Conservation (phyloP, 2,797 vertebrate species). For the Sebastes oblongus region DNA sequence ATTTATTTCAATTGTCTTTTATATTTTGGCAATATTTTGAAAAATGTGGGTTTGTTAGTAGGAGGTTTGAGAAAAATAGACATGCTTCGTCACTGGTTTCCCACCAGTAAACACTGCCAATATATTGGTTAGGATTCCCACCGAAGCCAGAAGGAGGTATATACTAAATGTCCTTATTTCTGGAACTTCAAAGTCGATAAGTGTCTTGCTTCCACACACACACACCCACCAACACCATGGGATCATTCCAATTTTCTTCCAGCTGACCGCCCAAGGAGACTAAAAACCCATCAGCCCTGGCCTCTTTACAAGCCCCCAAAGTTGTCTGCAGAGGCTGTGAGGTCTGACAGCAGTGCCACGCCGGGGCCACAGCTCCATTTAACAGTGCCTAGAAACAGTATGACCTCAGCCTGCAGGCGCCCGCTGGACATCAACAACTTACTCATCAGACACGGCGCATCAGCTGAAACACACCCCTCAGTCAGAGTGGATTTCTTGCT, state of each 20-base stretch:
- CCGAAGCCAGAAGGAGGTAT: background rate
- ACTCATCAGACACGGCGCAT: constrained; percentile 23
- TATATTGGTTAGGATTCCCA: background rate
- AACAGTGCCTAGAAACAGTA: constrained; percentile 37
- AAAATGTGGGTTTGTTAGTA: background rate
- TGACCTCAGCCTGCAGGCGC: constrained; percentile 39
- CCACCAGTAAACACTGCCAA: background rate
- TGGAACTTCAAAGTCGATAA: background rate
- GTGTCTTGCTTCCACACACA: background rate
- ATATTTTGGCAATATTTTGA: background rate
- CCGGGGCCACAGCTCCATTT: constrained; percentile 56
- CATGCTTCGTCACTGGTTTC: no score
- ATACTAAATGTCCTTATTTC: background rate
- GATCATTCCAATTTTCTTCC: constrained; percentile 50
- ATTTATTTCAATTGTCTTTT: background rate
- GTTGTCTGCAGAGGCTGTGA: constrained; percentile 32
- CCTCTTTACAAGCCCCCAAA: constrained; percentile 50
- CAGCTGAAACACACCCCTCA: constrained; percentile 18
- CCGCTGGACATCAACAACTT: constrained; percentile 34
- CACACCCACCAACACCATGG: background rate
- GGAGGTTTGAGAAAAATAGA: background rate
- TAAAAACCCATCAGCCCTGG: constrained; percentile 48
- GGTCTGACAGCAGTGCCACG: constrained; percentile 45
- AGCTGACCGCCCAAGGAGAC: constrained; percentile 35
- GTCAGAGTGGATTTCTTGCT: constrained; percentile 32